Percentiles rank a stretch among this genome's conserved stretches.
Conservation (phyloP, 2,113 vertebrate species). For the Cephalopterus ornatus region DNA sequence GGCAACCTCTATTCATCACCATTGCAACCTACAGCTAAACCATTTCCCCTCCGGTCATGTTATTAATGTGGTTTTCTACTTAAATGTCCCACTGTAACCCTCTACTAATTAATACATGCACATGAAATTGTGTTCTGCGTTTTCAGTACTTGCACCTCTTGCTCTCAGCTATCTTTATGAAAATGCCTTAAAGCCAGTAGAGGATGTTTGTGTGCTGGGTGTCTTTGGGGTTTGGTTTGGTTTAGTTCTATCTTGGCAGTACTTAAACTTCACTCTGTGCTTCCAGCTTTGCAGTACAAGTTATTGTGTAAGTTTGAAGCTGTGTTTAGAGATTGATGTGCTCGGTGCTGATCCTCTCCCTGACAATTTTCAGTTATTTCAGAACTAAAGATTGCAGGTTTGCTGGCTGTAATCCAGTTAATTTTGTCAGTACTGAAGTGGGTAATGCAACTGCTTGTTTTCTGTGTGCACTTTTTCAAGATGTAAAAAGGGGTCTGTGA, state of each 20-base stretch:
- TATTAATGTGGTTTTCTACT: conserved; percentile 33
- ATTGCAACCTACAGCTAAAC: not conserved
- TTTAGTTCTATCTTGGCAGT: not conserved
- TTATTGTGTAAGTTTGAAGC: not conserved
- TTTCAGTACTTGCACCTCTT: not conserved
- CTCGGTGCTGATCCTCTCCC: not conserved
- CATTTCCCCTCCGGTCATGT: conserved; percentile 30
- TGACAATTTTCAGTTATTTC: not conserved
- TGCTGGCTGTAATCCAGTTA: not conserved
- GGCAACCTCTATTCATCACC: conserved; percentile 39
- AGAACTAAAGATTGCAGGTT: not conserved
- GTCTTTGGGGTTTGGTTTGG: not conserved
- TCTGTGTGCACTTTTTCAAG: not conserved
- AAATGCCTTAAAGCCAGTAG: not conserved
- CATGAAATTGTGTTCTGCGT: conserved; percentile 30
- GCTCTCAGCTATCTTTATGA: not conserved
- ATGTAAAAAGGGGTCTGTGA: not conserved
- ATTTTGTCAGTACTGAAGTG: not conserved
- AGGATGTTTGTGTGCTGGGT: not conserved
- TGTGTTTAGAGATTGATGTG: not conserved
- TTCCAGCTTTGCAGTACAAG: not conserved
- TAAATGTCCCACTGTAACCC: conserved; percentile 32
- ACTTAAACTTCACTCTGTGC: not conserved
- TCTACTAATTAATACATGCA: conserved; percentile 48
- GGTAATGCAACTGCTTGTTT: not conserved